A percentile compares a stretch with the other conserved stretches of the same genome.
phyloP scores from a whole-genome alignment of 1,140 invertebrate species.

The Neocloeon triangulifer region DNA sequence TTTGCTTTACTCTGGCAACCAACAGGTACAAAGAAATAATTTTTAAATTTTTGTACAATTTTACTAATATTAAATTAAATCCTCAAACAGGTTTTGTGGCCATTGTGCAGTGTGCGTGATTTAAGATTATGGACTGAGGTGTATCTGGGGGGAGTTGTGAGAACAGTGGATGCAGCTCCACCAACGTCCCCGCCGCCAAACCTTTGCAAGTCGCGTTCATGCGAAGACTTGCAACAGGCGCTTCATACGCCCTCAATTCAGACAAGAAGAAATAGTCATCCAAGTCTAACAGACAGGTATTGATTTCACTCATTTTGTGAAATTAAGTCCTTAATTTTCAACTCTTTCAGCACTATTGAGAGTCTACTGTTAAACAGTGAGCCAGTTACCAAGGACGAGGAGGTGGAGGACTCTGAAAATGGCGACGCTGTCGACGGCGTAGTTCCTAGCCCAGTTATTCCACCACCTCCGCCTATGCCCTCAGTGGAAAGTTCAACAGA shows the following conservation, averaged over 20 bases:
- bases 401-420: no score
- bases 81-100: conserved; percentile 69
- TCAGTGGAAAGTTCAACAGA: conserved; percentile 25
- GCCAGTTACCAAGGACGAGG: no score
- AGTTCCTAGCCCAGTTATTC: not conserved
- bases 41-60: conserved; percentile 1
- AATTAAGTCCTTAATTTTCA: no score
- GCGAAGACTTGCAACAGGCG: conserved; percentile 45
- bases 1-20: conserved; percentile 47
- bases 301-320: conserved; percentile 3
- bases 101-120: conserved; percentile 59
- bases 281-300: conserved; percentile 29
- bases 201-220: conserved; percentile 44
- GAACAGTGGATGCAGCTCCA: no score
- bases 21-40: conserved; percentile 5
- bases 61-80: no score
- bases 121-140: conserved; percentile 66
- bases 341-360: no score
- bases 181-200: no score
- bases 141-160: conserved; percentile 32
- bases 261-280: conserved; percentile 53
- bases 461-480: conserved; percentile 6
- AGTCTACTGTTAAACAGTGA: no score
- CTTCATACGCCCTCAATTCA: conserved; percentile 33
- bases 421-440: no score